A percentile compares a stretch with the other conserved stretches of the same genome.
phyloP scores from a whole-genome alignment of 1,140 invertebrate genomes.

The Ruditapes philippinarum region DNA sequence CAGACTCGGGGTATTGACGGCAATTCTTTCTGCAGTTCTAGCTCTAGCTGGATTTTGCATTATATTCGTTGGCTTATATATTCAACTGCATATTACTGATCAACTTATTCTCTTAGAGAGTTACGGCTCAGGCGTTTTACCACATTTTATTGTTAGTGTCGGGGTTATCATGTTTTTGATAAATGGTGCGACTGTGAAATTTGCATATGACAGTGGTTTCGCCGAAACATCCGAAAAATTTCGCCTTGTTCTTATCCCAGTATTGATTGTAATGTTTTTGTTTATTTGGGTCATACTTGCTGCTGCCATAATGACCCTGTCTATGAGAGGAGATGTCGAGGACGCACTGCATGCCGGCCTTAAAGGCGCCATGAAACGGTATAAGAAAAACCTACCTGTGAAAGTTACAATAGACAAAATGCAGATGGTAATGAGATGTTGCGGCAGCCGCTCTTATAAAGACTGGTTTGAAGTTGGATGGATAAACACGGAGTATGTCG shows the following conservation, averaged over 20 bases:
- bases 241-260: constrained; percentile 27
- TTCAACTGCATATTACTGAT: constrained; percentile 48
- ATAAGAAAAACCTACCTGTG: constrained; percentile 31
- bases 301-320: constrained; percentile 2
- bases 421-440: constrained; percentile 51
- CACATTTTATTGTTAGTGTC: constrained; percentile 47
- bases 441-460: constrained; percentile 59
- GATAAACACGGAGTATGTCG: constrained; percentile 51
- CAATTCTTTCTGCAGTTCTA: constrained; percentile 37
- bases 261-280: constrained; percentile 56
- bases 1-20: constrained; percentile 36
- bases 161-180: constrained; percentile 41
- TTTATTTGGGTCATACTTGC: constrained; percentile 51
- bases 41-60: constrained; percentile 26
- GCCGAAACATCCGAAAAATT: constrained; percentile 46
- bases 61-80: constrained; percentile 29
- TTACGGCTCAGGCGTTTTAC: constrained; percentile 36
- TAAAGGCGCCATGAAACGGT: constrained; percentile 42
- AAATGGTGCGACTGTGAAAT: constrained; percentile 40
- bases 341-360: constrained; percentile 53
- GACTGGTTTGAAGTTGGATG: constrained; percentile 62
- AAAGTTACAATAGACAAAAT: constrained; percentile 40
- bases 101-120: constrained; percentile 58
- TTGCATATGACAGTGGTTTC: constrained; percentile 53
- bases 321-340: background rate